These are phyloP conservation scores for Thinocorus orbignyianus DNA, from an alignment of 2,113 vertebrate species.

Conservation along the genomic window DNA sequence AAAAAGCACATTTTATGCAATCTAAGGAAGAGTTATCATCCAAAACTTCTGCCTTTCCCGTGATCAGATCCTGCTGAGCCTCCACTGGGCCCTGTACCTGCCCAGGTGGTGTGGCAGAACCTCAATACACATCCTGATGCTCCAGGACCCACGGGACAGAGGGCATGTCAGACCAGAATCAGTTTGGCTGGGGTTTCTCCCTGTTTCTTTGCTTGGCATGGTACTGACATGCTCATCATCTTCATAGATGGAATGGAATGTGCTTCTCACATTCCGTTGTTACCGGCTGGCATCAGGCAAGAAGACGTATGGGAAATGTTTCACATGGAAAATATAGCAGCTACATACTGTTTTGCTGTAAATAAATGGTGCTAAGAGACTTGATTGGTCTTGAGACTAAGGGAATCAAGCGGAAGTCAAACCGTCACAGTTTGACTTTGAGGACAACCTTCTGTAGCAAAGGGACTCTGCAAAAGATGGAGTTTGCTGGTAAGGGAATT, in stretches of 20 bases:
- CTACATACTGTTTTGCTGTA: not conserved
- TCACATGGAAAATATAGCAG: not conserved
- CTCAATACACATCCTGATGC: too few species aligned
- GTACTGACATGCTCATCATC: not conserved
- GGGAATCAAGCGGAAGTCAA: not conserved
- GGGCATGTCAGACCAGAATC: not conserved
- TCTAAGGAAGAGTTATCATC: not conserved
- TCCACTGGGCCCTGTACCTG: accelerated
- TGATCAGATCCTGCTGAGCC: not conserved
- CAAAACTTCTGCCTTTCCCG: not conserved
- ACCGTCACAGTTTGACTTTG: not conserved
- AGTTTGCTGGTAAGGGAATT: not conserved
- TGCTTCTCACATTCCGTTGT: accelerated
- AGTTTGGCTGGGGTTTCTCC: not conserved
- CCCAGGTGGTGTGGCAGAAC: not conserved
- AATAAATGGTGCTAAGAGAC: not conserved
- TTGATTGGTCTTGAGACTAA: not conserved
- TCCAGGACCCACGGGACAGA: not conserved
- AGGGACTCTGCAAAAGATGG: not conserved
- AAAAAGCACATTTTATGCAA: not conserved
- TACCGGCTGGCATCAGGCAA: not conserved
- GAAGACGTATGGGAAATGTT: not conserved
- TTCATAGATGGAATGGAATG: not conserved
- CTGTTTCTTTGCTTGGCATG: not conserved
- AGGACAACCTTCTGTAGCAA: not conserved